Evolutionary conservation across 2,797 vertebrate genomes (phyloP).

Genomic region (Myotis findleyi): DNA sequence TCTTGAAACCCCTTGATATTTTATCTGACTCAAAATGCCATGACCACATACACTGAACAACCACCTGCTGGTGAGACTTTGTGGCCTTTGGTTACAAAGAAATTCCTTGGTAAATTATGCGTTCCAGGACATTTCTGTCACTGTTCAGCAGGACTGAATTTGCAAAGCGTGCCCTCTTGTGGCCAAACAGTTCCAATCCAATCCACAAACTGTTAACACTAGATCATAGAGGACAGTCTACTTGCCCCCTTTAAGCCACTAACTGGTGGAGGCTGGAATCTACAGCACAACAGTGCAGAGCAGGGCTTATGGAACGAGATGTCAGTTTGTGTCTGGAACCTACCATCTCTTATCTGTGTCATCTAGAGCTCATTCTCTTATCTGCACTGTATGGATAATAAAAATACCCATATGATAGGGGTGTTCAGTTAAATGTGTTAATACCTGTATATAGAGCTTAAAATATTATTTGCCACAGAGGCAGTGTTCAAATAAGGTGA

Average conservation of each 20-base stretch:
- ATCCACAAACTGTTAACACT: not conserved
- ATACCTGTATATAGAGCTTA: not conserved
- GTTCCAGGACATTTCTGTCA: not conserved
- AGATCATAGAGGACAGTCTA: not conserved
- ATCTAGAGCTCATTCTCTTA: not conserved
- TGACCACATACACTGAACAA: not conserved
- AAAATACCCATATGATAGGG: not conserved
- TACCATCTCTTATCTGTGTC: not conserved
- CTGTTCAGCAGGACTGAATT: not conserved
- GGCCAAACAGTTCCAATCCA: not conserved
- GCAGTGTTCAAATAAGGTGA: not conserved
- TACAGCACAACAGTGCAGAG: not conserved
- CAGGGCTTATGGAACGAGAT: not conserved
- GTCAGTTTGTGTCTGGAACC: not conserved
- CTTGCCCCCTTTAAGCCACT: not conserved
- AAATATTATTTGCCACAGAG: not conserved
- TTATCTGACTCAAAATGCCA: not conserved
- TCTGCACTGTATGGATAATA: not conserved
- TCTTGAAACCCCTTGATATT: constrained; percentile 2
- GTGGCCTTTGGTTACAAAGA: not conserved
- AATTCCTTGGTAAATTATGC: not conserved
- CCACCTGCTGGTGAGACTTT: not conserved
- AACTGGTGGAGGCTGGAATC: not conserved
- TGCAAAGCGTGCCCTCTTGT: constrained; percentile 65
- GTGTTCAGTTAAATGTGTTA: not conserved